phyloP scores from a whole-genome alignment of 2,113 vertebrate species.

The Caloenas nicobarica region DNA sequence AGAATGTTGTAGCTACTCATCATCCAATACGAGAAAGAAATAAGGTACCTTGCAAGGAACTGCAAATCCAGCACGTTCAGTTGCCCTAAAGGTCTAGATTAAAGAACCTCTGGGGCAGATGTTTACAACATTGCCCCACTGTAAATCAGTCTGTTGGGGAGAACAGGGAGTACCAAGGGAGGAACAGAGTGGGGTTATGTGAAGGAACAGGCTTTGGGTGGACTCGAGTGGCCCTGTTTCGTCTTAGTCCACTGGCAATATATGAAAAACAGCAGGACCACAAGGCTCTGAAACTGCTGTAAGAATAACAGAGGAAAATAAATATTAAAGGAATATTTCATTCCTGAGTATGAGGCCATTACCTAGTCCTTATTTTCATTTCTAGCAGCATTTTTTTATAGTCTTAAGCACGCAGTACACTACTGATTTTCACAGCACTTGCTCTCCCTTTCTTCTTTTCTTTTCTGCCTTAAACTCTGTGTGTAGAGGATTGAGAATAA shows the following conservation, averaged over 20 bases:
- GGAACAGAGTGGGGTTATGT: fast-evolving
- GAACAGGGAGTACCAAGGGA: background rate
- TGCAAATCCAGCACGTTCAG: background rate
- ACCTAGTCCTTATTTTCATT: conserved; percentile 6
- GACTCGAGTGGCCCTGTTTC: fast-evolving
- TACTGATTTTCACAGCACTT: background rate
- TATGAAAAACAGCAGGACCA: background rate
- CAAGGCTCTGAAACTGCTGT: background rate
- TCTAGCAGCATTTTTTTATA: background rate
- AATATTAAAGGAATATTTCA: conserved; percentile 31
- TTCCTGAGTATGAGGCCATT: background rate
- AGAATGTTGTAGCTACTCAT: background rate
- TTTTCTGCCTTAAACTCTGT: background rate
- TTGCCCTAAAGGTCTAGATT: background rate
- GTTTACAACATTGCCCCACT: background rate
- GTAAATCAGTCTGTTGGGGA: background rate
- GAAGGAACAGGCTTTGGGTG: background rate
- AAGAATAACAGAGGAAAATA: background rate
- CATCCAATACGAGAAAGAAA: background rate
- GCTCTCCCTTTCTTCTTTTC: background rate
- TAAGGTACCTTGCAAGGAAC: fast-evolving
- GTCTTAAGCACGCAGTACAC: background rate
- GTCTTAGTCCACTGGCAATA: background rate
- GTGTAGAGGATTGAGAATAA: background rate
- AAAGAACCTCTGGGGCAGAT: background rate